These are phyloP conservation scores for Atta texana DNA, from an alignment of 1,140 invertebrate species.

Conservation along the genomic window DNA sequence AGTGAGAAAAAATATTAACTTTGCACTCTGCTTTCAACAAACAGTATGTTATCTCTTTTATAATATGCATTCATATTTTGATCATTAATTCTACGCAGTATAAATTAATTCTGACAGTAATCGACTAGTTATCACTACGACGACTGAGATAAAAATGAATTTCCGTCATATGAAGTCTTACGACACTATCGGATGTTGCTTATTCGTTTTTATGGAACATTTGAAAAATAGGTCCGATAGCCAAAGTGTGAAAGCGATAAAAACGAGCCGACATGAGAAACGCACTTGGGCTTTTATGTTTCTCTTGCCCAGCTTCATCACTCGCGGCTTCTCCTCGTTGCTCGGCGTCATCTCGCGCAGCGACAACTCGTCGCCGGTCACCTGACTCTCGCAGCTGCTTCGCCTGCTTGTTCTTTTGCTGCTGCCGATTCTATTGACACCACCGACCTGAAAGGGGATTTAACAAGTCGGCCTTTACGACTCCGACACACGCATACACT, in stretches of 20 bases:
- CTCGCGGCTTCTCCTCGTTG: slow-evolving; percentile 88
- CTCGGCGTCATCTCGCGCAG: slow-evolving; percentile 80
- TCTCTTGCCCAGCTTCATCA: slow-evolving; percentile 92
- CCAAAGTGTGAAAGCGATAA: not conserved
- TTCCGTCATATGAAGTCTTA: not conserved
- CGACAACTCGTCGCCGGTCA: slow-evolving; percentile 81
- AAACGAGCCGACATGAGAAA: not conserved
- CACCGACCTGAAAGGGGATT: slow-evolving; percentile 74
- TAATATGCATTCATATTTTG: not conserved
- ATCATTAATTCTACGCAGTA: not conserved
- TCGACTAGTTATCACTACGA: not conserved
- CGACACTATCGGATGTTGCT: no score
- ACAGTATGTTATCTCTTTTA: not conserved
- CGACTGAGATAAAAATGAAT: not conserved
- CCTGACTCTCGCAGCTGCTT: slow-evolving; percentile 83
- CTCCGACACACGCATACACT: not conserved
- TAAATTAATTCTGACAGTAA: not conserved
- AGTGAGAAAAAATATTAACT: no score
- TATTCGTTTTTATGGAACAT: not conserved
- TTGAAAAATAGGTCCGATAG: not conserved
- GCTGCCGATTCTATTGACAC: slow-evolving; percentile 81
- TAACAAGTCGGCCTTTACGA: slow-evolving; percentile 58
- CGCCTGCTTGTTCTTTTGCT: slow-evolving; percentile 80
- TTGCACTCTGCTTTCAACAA: not conserved
- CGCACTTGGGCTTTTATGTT: slow-evolving; percentile 93